A percentile compares a stretch with the other conserved stretches of the same genome.
Conservation (phyloP, 2,113 vertebrate species). For the Hippocampus guttulatus region DNA sequence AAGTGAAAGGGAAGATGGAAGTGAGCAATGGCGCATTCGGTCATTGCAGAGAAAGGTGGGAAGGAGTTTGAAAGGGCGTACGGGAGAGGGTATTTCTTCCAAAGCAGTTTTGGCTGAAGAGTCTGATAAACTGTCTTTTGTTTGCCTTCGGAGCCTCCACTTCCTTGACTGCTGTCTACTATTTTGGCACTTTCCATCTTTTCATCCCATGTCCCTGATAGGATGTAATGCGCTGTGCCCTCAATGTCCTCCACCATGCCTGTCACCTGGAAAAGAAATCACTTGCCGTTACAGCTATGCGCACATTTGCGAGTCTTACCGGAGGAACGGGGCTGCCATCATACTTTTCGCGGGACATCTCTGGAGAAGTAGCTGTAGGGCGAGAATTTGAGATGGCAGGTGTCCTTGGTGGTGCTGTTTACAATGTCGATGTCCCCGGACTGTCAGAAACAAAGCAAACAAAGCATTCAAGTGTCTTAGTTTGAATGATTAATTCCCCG, state of each 20-base stretch:
- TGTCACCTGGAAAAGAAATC: slow-evolving; percentile 75
- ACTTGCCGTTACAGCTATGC: slow-evolving; percentile 1
- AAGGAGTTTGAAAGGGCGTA: slow-evolving; percentile 53
- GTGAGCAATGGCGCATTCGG: neutral
- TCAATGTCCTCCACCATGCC: slow-evolving; percentile 83
- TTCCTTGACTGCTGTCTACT: slow-evolving; percentile 82
- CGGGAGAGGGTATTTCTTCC: slow-evolving; percentile 95
- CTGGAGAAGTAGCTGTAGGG: slow-evolving; percentile 98
- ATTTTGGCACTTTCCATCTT: slow-evolving; percentile 92
- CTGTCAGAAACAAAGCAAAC: slow-evolving; percentile 58
- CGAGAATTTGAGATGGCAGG: slow-evolving; percentile 91
- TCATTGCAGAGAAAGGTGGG: neutral
- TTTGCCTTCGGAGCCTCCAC: slow-evolving; percentile 80
- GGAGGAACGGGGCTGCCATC: slow-evolving; percentile 1
- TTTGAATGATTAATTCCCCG: neutral
- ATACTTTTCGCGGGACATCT: slow-evolving; percentile 88
- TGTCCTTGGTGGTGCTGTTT: slow-evolving; percentile 88
- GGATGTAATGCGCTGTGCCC: slow-evolving; percentile 82
- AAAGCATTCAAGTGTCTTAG: neutral
- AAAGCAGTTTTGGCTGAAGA: slow-evolving; percentile 83
- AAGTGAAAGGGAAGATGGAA: neutral
- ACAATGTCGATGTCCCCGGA: slow-evolving; percentile 92
- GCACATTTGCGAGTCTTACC: neutral
- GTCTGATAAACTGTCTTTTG: slow-evolving; percentile 95
- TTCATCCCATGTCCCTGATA: slow-evolving; percentile 93